Base-by-base conservation (phyloP, 2,888 invertebrate genomes). In the Tetanocera ferruginea region DNA sequence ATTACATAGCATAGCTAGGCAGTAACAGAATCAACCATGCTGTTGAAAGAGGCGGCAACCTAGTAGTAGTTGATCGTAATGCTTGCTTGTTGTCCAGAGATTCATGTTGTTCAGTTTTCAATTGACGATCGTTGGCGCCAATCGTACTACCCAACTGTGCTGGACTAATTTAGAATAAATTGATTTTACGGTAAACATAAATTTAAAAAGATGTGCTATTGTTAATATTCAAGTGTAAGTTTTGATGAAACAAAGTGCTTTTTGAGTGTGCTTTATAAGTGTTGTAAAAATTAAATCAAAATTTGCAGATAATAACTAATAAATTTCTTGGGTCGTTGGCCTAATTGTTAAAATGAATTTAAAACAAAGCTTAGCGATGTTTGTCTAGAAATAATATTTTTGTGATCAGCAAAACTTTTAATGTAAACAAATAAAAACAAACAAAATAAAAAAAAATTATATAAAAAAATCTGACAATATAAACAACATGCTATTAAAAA, bases 91-190 rank as follows among this genome's bases (percentile, higher is more conserved):
- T 34, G 57, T 60, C 28, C 72, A 37, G 19, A 34, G 71, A 1
- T 6, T 14, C 52, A 14, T 11, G 43, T 57, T 28, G 57, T 55
- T 75, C 37, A 75, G 75, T 75, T 75, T 75, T 66, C 43, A 55
- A 52, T 75, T 75, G 66, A 67, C 75, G 19, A 52, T 55, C 66
- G 37, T 23, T 55, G 55, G 67, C 67, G 55, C 55, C 43, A 67
- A 66, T 67, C 67, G 75, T 67, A 23, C 8, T 5, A 34, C 19
- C 55, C 6, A 19, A 19, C 19, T 55, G 19, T 19, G 23, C 55
- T 52, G 73, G n/a, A 23, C 55, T 55, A 55, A 2, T n/a, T 19
- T 3, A 49, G 8, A n/a, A 17, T 31, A 31, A 3, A 31, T 5
- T 31, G 5, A 31, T 31, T 31, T 5, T 4, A 31, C 3, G 5